These are phyloP conservation scores for Grallaria varia DNA, from an alignment of 2,113 vertebrate genomes.

Conservation along the genomic window DNA sequence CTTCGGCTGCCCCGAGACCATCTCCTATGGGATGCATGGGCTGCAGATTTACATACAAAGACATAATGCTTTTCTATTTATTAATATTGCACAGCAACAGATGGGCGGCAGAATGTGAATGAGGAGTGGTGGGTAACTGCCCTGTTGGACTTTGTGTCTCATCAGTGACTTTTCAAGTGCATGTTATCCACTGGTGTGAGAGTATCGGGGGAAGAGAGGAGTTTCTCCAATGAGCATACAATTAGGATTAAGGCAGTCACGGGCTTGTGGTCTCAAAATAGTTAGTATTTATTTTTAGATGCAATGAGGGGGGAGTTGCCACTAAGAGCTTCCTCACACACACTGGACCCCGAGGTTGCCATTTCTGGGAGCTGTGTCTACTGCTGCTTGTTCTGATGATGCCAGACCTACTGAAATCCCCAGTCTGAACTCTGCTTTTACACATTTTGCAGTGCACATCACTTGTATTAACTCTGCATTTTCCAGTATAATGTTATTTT, in stretches of 20 bases:
- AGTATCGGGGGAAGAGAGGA: neutral
- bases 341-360: neutral
- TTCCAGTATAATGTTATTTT: neutral
- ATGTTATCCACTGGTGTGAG: neutral
- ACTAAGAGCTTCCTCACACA: neutral
- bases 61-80: neutral
- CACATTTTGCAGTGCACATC: neutral
- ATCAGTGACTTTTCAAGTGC: constrained; percentile 5
- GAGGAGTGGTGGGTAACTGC: constrained; percentile 10
- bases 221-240: constrained; percentile 19
- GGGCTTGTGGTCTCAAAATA: neutral
- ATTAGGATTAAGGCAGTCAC: constrained; percentile 9
- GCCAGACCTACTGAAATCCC: neutral
- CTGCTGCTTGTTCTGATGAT: neutral
- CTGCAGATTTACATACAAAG: neutral
- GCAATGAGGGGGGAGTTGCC: neutral
- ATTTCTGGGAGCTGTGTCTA: neutral
- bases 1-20: neutral
- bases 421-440: neutral
- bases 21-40: neutral
- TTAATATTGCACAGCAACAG: neutral
- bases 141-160: constrained; percentile 11
- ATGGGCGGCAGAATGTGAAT: constrained; percentile 17
- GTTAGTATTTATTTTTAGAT: neutral
- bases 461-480: neutral